phyloP scores from a whole-genome alignment of 2,888 invertebrate genomes.

The Andrena bucephala region DNA sequence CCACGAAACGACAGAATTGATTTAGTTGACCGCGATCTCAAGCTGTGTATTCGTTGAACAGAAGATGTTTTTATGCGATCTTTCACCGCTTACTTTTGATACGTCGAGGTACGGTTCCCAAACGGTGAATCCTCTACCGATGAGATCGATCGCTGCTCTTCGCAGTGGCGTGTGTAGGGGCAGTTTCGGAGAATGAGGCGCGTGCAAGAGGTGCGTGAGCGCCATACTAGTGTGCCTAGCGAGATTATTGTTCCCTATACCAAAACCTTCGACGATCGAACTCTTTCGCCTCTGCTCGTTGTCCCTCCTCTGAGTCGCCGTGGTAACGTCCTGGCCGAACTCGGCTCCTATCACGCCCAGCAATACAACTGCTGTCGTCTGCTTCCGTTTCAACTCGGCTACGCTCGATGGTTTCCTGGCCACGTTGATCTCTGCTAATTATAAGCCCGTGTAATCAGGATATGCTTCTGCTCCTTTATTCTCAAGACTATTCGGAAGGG shows the following conservation, averaged over 20 bases:
- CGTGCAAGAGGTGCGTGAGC: slow-evolving; percentile 95
- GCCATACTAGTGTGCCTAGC: slow-evolving; percentile 97
- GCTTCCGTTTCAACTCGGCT: slow-evolving; percentile 95
- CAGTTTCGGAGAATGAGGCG: slow-evolving; percentile 93
- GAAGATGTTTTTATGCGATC: too few relatives aligned
- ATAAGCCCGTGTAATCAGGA: slow-evolving; percentile 20
- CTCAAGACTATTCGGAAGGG: neutral
- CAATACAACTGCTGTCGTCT: slow-evolving; percentile 98
- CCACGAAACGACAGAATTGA: neutral
- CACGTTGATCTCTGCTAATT: slow-evolving; percentile 82
- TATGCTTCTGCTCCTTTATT: neutral
- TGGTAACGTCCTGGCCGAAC: slow-evolving; percentile 97
- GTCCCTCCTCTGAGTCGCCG: slow-evolving; percentile 88
- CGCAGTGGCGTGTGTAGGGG: slow-evolving; percentile 97
- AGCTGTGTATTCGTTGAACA: too few relatives aligned
- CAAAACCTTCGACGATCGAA: slow-evolving; percentile 95
- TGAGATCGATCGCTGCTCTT: slow-evolving; percentile 97
- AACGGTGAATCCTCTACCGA: slow-evolving; percentile 98
- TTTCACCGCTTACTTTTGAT: slow-evolving; percentile 88
- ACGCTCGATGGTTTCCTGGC: slow-evolving; percentile 94
- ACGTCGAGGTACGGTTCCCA: slow-evolving; percentile 99
- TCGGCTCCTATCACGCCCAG: slow-evolving; percentile 99
- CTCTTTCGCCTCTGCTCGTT: slow-evolving; percentile 90
- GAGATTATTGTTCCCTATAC: slow-evolving; percentile 94
- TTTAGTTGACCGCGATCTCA: too few relatives aligned